Conservation (phyloP, 2,888 invertebrate species). For the Synergus umbraculus region DNA sequence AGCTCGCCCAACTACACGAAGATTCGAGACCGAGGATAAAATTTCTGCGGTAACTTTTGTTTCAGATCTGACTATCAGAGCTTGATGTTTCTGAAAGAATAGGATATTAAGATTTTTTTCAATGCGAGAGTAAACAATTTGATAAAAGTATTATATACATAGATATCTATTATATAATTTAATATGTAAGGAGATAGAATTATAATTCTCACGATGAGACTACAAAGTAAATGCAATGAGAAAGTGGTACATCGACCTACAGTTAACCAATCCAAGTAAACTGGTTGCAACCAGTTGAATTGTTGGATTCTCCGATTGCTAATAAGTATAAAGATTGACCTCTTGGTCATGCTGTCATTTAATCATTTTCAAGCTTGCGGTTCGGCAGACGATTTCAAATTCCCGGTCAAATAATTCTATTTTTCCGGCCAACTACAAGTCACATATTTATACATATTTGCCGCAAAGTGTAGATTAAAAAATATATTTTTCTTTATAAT, state of each 20-base stretch:
- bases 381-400: too few species aligned
- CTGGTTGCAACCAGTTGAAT: constrained; percentile 3
- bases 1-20: constrained; percentile 96
- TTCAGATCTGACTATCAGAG: constrained; percentile 94
- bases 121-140: too few species aligned
- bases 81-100: constrained; percentile 90
- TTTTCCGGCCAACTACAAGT: too few species aligned
- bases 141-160: too few species aligned
- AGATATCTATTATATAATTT: too few species aligned
- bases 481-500: too few species aligned
- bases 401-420: too few species aligned
- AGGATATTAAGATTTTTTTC: too few species aligned
- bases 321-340: constrained; percentile 18
- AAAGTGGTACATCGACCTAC: constrained; percentile 15
- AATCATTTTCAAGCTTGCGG: too few species aligned
- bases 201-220: background rate
- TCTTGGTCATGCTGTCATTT: background rate
- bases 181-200: background rate
- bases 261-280: background rate
- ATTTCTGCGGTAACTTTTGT: constrained; percentile 95
- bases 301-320: background rate
- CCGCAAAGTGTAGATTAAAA: too few species aligned
- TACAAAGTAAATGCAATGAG: background rate
- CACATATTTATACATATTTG: too few species aligned
- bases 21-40: constrained; percentile 84